Conservation (phyloP, 2,888 invertebrate genomes). For the Conomelus anceps region DNA sequence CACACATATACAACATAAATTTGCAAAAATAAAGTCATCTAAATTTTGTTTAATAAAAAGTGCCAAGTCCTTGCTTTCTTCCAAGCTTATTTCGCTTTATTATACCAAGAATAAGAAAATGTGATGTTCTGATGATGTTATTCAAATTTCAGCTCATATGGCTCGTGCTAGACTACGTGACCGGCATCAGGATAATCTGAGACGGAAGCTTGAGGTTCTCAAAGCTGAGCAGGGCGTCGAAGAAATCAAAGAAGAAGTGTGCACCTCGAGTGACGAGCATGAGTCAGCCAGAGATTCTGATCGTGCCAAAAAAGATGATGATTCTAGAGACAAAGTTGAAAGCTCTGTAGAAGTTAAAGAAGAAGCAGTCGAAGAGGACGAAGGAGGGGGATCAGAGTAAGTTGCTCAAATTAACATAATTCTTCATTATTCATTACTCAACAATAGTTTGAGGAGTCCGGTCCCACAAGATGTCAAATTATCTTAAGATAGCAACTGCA, state of each 20-base stretch:
- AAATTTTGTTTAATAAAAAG: too few relatives aligned
- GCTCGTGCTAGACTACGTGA: slow-evolving; percentile 86
- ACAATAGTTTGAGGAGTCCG: too few relatives aligned
- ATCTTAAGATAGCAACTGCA: too few relatives aligned
- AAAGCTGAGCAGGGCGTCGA: slow-evolving; percentile 75
- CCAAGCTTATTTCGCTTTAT: too few relatives aligned
- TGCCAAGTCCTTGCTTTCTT: too few relatives aligned
- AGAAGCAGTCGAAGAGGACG: slow-evolving; percentile 38
- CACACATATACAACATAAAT: too few relatives aligned
- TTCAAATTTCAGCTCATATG: slow-evolving; percentile 66
- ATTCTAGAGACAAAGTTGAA: slow-evolving; percentile 30
- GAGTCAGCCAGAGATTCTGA: background rate
- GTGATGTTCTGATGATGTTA: too few relatives aligned
- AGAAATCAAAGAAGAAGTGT: slow-evolving; percentile 32
- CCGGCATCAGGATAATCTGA: slow-evolving; percentile 82
- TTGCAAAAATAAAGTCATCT: too few relatives aligned
- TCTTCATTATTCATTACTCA: slow-evolving; percentile 25
- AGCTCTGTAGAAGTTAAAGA: slow-evolving; percentile 39
- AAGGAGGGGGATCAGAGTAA: slow-evolving; percentile 38
- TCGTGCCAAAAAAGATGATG: background rate
- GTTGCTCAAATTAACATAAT: slow-evolving; percentile 8
- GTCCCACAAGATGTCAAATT: too few relatives aligned
- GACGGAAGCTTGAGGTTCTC: slow-evolving; percentile 78
- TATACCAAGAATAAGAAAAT: too few relatives aligned
- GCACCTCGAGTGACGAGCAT: slow-evolving; percentile 23